A percentile compares a stretch with the other conserved stretches of the same genome.
These are phyloP conservation scores for Donacobius atricapilla DNA, from an alignment of 2,113 vertebrate genomes.

Conservation along the genomic window DNA sequence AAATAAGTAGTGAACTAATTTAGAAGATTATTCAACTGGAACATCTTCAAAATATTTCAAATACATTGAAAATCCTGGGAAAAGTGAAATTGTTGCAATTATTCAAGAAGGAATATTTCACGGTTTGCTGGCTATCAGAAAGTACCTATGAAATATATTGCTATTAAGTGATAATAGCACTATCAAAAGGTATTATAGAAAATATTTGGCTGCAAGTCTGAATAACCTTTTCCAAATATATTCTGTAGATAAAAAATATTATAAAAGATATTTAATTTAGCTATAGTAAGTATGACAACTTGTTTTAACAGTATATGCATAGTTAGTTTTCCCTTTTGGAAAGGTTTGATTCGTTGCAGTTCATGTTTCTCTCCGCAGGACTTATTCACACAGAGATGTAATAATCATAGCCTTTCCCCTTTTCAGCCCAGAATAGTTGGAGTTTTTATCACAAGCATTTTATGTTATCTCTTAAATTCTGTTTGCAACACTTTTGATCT, in stretches of 20 bases:
- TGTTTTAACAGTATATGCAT: neutral
- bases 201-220: neutral
- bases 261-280: neutral
- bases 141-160: neutral
- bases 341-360: neutral
- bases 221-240: constrained; percentile 18
- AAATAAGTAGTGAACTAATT: neutral
- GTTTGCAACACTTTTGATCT: neutral
- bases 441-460: neutral
- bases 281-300: neutral
- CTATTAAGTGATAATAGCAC: neutral
- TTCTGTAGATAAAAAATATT: neutral
- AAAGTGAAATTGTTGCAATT: neutral
- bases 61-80: neutral
- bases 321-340: neutral
- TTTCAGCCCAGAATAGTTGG: neutral
- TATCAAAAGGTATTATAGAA: neutral
- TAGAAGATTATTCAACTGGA: neutral
- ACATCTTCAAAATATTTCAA: neutral
- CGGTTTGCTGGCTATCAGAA: neutral
- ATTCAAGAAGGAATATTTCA: neutral
- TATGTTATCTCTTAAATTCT: constrained; percentile 10
- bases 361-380: neutral
- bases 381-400: neutral
- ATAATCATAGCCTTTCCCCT: neutral